phyloP scores from a whole-genome alignment of 2,797 vertebrate genomes.

The Buphagus erythrorhynchus region DNA sequence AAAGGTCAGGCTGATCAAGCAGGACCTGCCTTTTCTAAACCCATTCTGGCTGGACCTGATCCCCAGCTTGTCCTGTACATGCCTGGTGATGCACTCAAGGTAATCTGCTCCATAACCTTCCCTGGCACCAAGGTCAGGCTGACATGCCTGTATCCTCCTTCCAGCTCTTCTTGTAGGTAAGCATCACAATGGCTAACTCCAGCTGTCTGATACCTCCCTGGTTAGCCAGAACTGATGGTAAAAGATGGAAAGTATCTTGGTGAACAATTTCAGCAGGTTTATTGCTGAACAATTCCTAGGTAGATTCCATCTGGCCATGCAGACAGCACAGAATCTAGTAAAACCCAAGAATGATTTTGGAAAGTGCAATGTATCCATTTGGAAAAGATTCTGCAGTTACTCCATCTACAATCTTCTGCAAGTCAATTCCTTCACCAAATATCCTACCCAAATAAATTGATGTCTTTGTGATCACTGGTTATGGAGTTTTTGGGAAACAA shows the following conservation, averaged over 20 bases:
- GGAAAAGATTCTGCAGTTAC: neutral
- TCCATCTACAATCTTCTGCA: neutral
- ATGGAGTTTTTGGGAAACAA: neutral
- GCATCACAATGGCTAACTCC: neutral
- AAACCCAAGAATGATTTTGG: neutral
- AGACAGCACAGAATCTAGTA: neutral
- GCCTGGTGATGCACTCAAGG: neutral
- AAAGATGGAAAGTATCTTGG: neutral
- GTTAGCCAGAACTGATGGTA: neutral
- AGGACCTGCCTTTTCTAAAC: too few relatives aligned
- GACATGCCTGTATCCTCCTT: neutral
- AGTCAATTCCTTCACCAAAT: neutral
- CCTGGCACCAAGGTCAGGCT: neutral
- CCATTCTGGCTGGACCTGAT: neutral
- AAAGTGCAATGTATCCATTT: neutral
- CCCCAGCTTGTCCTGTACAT: fast-evolving
- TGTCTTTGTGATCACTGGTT: neutral
- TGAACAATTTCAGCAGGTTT: neutral
- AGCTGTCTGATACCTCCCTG: neutral
- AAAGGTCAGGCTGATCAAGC: too few relatives aligned
- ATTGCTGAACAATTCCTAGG: neutral
- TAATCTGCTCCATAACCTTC: neutral
- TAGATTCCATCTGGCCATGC: neutral
- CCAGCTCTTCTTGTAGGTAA: neutral
- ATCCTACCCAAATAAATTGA: neutral